phyloP scores from a whole-genome alignment of 2,888 invertebrate species.

The Agriopis aurantiaria region DNA sequence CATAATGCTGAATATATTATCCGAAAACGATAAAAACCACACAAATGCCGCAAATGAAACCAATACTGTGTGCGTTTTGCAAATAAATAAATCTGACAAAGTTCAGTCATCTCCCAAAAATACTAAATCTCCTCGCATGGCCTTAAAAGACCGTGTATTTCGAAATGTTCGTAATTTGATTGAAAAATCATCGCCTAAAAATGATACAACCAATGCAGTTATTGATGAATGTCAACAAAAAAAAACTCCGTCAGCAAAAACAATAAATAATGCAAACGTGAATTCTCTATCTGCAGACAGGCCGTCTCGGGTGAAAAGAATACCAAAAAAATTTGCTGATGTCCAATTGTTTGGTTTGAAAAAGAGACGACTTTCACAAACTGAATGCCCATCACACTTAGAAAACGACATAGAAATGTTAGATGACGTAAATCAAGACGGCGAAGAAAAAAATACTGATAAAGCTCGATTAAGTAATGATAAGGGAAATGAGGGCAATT shows the following conservation, averaged over 20 bases:
- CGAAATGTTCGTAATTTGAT: conserved; percentile 70
- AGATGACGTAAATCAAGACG: not conserved
- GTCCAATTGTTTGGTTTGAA: conserved; percentile 58
- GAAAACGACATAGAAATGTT: not conserved
- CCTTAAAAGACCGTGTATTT: conserved; percentile 77
- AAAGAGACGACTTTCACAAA: conserved; percentile 56
- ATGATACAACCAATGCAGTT: conserved; percentile 19
- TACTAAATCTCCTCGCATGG: conserved; percentile 71
- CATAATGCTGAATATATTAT: conserved; percentile 69
- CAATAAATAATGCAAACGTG: conserved; percentile 45
- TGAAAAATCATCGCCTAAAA: conserved; percentile 55
- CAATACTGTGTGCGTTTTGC: conserved; percentile 20
- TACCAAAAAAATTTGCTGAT: conserved; percentile 77
- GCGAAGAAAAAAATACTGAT: not conserved
- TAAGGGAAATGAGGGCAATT: not conserved
- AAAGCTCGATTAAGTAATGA: not conserved
- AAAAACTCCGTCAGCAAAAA: conserved; percentile 51
- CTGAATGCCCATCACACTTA: conserved; percentile 30
- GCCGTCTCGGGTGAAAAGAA: conserved; percentile 71
- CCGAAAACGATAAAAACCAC: conserved; percentile 49
- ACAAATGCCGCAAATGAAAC: conserved; percentile 35
- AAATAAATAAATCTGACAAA: conserved; percentile 39
- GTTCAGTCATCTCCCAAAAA: conserved; percentile 42
- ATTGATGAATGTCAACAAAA: conserved; percentile 39
- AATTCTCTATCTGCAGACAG: conserved; percentile 64